Conservation (phyloP, 2,888 invertebrate genomes). For the Lottia scabra region DNA sequence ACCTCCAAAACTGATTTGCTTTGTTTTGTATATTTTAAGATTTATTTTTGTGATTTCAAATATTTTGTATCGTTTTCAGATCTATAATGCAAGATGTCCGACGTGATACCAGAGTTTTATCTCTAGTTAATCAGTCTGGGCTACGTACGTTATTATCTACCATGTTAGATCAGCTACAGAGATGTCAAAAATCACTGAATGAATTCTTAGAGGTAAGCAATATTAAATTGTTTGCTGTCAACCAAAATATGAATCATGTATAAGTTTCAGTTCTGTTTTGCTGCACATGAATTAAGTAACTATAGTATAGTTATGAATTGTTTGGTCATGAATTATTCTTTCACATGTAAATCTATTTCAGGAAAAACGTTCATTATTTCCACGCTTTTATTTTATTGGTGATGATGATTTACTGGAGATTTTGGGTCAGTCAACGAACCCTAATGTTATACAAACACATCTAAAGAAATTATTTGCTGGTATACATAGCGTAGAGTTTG, state of each 20-base stretch:
- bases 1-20: no score
- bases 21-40: no score
- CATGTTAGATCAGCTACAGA: constrained; percentile 86
- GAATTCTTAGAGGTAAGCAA: constrained; percentile 86
- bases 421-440: constrained; percentile 91
- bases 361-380: constrained; percentile 94
- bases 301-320: no score
- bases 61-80: constrained; percentile 66
- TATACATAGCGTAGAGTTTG: constrained; percentile 77
- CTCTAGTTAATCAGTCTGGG: constrained; percentile 78
- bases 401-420: constrained; percentile 98
- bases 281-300: not conserved
- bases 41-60: no score
- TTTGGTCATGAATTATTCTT: no score
- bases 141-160: constrained; percentile 81
- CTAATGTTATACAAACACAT: constrained; percentile 90
- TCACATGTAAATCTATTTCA: constrained; percentile 64
- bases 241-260: no score
- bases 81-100: constrained; percentile 85
- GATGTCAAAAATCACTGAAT: constrained; percentile 94
- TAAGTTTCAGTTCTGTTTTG: no score
- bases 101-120: constrained; percentile 83
- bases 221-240: not conserved
- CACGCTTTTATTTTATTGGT: constrained; percentile 95
- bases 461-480: constrained; percentile 93